phyloP scores from a whole-genome alignment of 2,888 invertebrate genomes.

The Lepidonotus clava region DNA sequence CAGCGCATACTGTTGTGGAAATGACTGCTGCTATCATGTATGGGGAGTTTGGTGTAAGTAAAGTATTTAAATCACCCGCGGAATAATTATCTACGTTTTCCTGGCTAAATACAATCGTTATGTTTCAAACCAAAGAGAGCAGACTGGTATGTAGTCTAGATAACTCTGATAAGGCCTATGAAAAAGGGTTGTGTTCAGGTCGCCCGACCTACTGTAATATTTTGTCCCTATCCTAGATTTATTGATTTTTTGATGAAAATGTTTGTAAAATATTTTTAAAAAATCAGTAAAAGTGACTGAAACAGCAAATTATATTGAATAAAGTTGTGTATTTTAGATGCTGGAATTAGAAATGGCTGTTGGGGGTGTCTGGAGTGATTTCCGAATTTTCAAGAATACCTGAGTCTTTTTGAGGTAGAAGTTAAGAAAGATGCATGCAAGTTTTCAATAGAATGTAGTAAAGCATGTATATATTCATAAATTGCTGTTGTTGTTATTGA shows the following conservation, averaged over 20 bases:
- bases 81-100: background rate
- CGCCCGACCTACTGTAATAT: background rate
- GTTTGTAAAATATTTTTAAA: too few relatives aligned
- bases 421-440: background rate
- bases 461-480: background rate
- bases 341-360: too few relatives aligned
- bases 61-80: too few relatives aligned
- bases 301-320: too few relatives aligned
- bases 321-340: too few relatives aligned
- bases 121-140: background rate
- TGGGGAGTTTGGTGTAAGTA: constrained; percentile 13
- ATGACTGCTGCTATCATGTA: background rate
- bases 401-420: background rate
- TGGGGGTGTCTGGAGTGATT: too few relatives aligned
- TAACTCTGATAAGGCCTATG: background rate
- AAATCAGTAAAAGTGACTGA: too few relatives aligned
- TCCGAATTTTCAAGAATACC: too few relatives aligned
- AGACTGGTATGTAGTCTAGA: too few relatives aligned
- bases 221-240: background rate
- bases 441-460: background rate
- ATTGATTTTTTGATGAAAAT: background rate
- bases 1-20: background rate
- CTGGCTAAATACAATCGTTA: background rate
- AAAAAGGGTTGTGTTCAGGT: background rate
- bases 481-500: too few relatives aligned